Base-by-base conservation (phyloP, 1,140 invertebrate species). In the Neodiprion pinetum region DNA sequence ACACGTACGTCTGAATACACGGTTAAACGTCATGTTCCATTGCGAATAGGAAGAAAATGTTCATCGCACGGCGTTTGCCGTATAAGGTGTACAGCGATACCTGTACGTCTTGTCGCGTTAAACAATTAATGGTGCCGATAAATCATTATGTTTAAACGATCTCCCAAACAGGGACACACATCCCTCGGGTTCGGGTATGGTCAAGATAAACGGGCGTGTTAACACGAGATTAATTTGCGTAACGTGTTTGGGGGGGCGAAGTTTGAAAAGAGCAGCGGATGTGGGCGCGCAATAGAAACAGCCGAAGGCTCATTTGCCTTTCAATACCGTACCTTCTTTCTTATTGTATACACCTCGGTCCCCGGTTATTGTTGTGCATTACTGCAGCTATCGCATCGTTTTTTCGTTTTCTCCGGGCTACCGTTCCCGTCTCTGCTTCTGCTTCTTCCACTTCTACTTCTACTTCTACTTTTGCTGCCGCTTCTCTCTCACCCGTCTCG, bases 271-370 rank as follows among this genome's bases (percentile, higher is more conserved):
- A 77, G 67, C 76, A 74, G 67, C 77, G 77, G 79, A 80, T 79
- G 74, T 75, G 77, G 70, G 77, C 53, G 75, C 70, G 74, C 68
- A 71, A 80, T 76, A 76, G 79, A 77, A 80, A 75, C 67, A 49
- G 72, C 67, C 68, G 70, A 76, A 50, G 67, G 67, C 78, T 81
- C 78, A 81, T 81, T 81, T 81, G 76, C 80, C 73, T 81, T 76
- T 81, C 72, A 81, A 78, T 81, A 76, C 74, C 73, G 74, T 74
- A 73, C 74, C 72, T 77, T 5, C 53, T 61, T 61, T 78, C 76
- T 77, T 28, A 77, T 78, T 77, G 75, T 80, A 40, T 40, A 40
- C 28, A 73, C 72, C 11, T 61, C n/a, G 11, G 28, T 40, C 28
- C n/a, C 53, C 4, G 53, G 53, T 12, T 17, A 61, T 61, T 61